These are phyloP conservation scores for Platycheirus rosarum DNA, from an alignment of 2,888 invertebrate species.

Conservation along the genomic window DNA sequence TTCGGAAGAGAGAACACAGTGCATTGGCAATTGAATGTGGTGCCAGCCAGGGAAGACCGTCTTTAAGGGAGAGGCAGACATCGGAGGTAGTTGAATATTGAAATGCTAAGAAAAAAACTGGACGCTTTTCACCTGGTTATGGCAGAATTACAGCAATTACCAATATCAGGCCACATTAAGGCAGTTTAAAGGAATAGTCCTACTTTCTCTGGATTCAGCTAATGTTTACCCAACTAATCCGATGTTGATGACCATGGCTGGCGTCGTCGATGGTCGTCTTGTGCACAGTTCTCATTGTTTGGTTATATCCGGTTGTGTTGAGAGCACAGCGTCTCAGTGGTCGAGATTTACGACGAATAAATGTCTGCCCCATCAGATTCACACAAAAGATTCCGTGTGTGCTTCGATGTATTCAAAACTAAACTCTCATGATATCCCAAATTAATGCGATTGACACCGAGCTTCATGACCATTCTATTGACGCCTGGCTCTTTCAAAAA, in stretches of 20 bases:
- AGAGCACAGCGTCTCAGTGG: too few species aligned
- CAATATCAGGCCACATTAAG: slow-evolving; percentile 25
- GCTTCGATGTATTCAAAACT: slow-evolving; percentile 16
- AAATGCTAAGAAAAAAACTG: not conserved
- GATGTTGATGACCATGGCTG: not conserved
- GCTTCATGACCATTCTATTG: slow-evolving; percentile 45
- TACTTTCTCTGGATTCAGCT: slow-evolving; percentile 16
- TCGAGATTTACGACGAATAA: too few species aligned
- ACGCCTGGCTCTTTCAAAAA: slow-evolving; percentile 5
- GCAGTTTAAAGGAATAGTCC: slow-evolving; percentile 46
- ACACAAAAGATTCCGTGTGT: slow-evolving; percentile 44
- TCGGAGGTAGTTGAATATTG: slow-evolving; percentile 3
- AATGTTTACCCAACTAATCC: slow-evolving; percentile 41
- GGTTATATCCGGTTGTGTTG: slow-evolving; percentile 44
- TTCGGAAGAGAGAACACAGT: slow-evolving; percentile 29
- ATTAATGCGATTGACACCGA: slow-evolving; percentile 63
- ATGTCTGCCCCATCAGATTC: not conserved
- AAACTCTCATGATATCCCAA: slow-evolving; percentile 58
- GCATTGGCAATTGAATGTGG: slow-evolving; percentile 44
- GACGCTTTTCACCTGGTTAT: slow-evolving; percentile 39
- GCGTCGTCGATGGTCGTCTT: slow-evolving; percentile 20
- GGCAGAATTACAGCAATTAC: slow-evolving; percentile 37
- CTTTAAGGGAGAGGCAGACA: slow-evolving; percentile 26
- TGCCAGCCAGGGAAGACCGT: slow-evolving; percentile 17
- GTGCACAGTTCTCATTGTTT: slow-evolving; percentile 55